Evolutionary conservation across 2,797 vertebrate species (phyloP).

Genomic region (Telmatherina bonti): DNA sequence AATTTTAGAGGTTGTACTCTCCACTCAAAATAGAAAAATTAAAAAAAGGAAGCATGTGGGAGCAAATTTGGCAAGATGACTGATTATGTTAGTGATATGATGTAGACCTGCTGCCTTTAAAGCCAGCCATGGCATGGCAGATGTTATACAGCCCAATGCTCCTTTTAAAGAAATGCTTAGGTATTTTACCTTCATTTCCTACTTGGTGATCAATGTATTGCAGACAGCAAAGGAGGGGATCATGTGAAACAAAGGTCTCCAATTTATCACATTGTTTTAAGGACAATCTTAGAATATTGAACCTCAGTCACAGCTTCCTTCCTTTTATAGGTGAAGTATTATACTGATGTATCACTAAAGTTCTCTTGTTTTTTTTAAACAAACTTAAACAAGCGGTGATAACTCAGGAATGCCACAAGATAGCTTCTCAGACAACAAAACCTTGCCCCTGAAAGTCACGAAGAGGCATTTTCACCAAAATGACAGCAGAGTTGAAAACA

Average conservation of each 20-base stretch:
- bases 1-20: background rate
- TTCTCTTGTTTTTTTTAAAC: too few relatives aligned
- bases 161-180: background rate
- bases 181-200: background rate
- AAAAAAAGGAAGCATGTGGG: background rate
- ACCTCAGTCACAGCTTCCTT: background rate
- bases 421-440: background rate
- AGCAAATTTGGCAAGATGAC: background rate
- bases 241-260: background rate
- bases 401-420: too few relatives aligned
- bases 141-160: background rate
- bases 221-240: background rate
- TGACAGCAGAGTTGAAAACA: background rate
- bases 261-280: background rate
- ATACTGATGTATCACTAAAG: background rate
- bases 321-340: background rate
- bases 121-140: background rate
- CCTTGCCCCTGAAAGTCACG: background rate
- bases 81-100: background rate
- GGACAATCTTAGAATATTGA: background rate
- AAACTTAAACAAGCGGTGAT: too few relatives aligned
- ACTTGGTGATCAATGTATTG: background rate
- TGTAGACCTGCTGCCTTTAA: background rate
- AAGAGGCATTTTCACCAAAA: background rate
- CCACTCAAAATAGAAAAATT: too few relatives aligned